Conservation (phyloP, 1,140 invertebrate species). For the Pseudomyrmex pallidus region DNA sequence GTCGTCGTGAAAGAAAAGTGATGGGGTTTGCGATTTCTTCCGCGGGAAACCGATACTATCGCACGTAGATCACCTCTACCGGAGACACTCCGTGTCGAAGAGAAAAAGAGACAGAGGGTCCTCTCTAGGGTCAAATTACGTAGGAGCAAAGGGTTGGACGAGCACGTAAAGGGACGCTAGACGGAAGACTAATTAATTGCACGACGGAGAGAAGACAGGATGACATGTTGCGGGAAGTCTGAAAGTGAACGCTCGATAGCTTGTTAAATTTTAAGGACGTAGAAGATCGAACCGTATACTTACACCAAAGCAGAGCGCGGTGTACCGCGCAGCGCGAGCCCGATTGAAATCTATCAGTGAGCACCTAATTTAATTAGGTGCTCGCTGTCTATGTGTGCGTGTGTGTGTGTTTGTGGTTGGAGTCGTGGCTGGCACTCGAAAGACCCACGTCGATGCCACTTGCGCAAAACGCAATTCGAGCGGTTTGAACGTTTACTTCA, state of each 20-base stretch:
- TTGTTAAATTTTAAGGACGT: constrained; percentile 77
- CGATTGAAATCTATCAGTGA: constrained; percentile 76
- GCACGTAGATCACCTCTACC: constrained; percentile 27
- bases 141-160: constrained; percentile 27
- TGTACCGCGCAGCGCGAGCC: constrained; percentile 39
- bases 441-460: constrained; percentile 12
- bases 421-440: constrained; percentile 21
- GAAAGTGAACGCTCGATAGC: constrained; percentile 64
- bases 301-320: constrained; percentile 58
- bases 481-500: neutral
- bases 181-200: constrained; percentile 74
- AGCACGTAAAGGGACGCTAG: constrained; percentile 35
- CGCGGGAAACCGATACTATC: constrained; percentile 26
- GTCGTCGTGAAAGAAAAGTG: neutral
- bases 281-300: constrained; percentile 64
- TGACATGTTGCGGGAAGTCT: constrained; percentile 69
- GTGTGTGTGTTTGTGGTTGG: constrained; percentile 11
- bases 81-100: constrained; percentile 40
- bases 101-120: constrained; percentile 23
- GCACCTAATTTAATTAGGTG: constrained; percentile 75
- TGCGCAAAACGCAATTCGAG: constrained; percentile 50
- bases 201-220: constrained; percentile 57
- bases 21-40: constrained; percentile 41
- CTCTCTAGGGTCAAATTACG: constrained; percentile 71
- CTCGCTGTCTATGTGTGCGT: neutral